phyloP scores from a whole-genome alignment of 1,140 invertebrate genomes.

The Caenorhabditis tropicalis region DNA sequence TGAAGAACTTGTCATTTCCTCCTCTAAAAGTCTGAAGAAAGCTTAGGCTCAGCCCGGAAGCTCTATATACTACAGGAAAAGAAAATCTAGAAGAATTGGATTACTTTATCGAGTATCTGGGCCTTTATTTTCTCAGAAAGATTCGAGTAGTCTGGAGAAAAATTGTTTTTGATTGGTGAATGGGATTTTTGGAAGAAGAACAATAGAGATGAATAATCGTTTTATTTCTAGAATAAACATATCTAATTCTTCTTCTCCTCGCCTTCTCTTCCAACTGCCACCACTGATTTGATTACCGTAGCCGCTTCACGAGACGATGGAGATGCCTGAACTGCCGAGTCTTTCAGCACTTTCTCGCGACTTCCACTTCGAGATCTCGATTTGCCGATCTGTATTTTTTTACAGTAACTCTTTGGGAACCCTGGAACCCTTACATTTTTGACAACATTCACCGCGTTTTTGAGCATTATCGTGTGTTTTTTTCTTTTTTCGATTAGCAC shows the following conservation, averaged over 20 bases:
- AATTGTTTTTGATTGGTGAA: too few relatives aligned
- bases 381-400: not conserved
- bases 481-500: not conserved
- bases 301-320: slow-evolving; percentile 14
- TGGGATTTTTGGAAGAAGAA: too few relatives aligned
- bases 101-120: too few relatives aligned
- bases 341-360: slow-evolving; percentile 17
- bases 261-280: not conserved
- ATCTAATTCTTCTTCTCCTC: not conserved
- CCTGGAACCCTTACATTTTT: not conserved
- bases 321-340: slow-evolving; percentile 12
- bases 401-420: too few relatives aligned
- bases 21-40: too few relatives aligned
- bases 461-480: not conserved
- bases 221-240: not conserved
- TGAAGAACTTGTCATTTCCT: too few relatives aligned
- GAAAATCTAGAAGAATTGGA: too few relatives aligned
- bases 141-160: too few relatives aligned
- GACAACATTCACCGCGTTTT: not conserved
- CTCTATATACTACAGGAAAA: too few relatives aligned
- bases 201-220: not conserved
- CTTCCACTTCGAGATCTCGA: slow-evolving; percentile 15
- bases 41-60: too few relatives aligned
- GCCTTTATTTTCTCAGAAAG: too few relatives aligned
- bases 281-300: not conserved